Conservation (phyloP, 2,797 vertebrate species). For the Coilia nasus region DNA sequence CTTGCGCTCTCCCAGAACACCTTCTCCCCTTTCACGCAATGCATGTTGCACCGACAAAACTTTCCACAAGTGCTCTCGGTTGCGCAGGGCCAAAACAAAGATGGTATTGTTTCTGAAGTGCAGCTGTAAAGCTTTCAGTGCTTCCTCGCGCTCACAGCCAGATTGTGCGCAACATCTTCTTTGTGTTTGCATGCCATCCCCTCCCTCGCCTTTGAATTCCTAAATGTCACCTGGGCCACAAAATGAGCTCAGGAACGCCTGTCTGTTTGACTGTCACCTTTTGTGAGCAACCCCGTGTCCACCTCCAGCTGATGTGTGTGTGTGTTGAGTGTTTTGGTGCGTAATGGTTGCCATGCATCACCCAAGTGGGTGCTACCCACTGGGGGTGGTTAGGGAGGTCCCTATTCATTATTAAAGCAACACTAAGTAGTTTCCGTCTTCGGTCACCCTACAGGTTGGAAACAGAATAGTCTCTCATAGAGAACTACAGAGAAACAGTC, state of each 20-base stretch:
- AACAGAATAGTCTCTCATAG: no score
- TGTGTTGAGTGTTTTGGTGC: no score
- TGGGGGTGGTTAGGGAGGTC: no score
- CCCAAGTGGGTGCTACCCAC: no score
- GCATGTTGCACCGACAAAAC: not conserved
- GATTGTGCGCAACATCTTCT: slow-evolving; percentile 11
- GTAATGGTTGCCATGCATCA: no score
- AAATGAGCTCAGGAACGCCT: not conserved
- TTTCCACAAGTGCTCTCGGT: not conserved
- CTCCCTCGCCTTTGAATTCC: slow-evolving; percentile 14
- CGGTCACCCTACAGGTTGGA: no score
- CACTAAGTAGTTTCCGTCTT: no score
- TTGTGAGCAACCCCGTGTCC: not conserved
- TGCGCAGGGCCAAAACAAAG: not conserved
- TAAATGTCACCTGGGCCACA: slow-evolving; percentile 15
- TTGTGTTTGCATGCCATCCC: slow-evolving; percentile 16
- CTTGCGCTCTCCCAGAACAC: not conserved
- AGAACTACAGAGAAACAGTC: no score
- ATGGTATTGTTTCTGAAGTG: not conserved
- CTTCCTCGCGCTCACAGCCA: not conserved
- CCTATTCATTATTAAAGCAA: no score
- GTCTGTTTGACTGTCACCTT: not conserved
- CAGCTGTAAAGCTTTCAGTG: slow-evolving; percentile 10
- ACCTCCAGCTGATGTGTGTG: no score
- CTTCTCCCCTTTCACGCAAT: not conserved